These are phyloP conservation scores for Bucorvus abyssinicus DNA, from an alignment of 2,797 vertebrate genomes.

Conservation along the genomic window DNA sequence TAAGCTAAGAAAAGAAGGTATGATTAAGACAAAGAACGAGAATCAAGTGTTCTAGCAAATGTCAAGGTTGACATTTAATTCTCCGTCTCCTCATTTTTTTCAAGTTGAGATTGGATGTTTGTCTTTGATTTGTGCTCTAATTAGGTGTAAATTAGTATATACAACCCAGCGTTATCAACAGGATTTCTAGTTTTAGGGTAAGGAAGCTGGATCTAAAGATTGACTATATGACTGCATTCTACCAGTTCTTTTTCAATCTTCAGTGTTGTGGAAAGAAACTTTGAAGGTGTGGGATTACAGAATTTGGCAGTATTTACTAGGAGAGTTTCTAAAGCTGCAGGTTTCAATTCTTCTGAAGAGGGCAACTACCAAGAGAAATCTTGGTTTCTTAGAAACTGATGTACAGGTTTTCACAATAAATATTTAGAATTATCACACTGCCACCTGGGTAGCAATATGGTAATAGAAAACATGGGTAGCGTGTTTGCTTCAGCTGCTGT, in stretches of 20 bases:
- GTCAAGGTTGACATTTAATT: neutral
- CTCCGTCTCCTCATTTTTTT: neutral
- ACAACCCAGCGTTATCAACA: neutral
- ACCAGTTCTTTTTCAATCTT: neutral
- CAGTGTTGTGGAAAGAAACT: neutral
- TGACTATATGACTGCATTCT: neutral
- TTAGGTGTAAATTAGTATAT: neutral
- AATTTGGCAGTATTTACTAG: neutral
- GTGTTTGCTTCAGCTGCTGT: constrained; percentile 19
- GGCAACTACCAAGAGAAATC: neutral
- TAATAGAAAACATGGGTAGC: neutral
- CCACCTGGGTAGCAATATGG: neutral
- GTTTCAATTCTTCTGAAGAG: neutral
- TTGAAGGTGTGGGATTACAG: neutral
- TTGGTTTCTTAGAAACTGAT: neutral
- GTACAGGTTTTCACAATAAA: constrained; percentile 17
- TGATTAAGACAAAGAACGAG: neutral
- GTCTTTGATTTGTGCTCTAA: neutral
- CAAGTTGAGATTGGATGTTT: neutral
- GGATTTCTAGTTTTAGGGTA: neutral
- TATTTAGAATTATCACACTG: constrained; percentile 1
- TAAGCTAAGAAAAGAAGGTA: neutral
- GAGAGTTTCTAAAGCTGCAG: neutral
- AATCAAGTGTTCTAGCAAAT: neutral
- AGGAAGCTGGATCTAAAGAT: neutral